Base-by-base conservation (phyloP, 1,140 invertebrate genomes). In the Drosophila ironensis region DNA sequence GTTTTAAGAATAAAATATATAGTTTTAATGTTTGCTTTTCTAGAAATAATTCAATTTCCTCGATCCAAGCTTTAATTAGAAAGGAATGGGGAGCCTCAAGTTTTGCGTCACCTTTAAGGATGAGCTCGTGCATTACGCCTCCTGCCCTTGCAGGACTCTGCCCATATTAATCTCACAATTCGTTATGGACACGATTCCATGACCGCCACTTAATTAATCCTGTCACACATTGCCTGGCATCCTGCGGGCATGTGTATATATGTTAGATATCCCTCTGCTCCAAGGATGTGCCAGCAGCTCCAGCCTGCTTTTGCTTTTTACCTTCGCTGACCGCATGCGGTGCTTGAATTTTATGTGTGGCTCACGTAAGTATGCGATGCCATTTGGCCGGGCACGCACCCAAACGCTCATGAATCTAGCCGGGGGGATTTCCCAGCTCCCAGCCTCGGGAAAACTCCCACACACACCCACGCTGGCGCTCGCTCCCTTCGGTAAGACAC, bases 261-360 rank as follows among this genome's bases (percentile, higher is more conserved):
- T n/a, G n/a, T n/a, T n/a, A n/a, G n/a, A n/a, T n/a, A n/a, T n/a
- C n/a, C n/a, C n/a, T n/a, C n/a, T n/a, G n/a, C n/a, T n/a, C n/a
- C n/a, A n/a, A n/a, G n/a, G n/a, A n/a, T n/a, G n/a, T n/a, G n/a
- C n/a, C n/a, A n/a, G n/a, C n/a, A n/a, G n/a, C n/a, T n/a, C n/a
- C 12, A 2, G 5, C 5, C n/a, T 1, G 11, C 30, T 12, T 22
- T 8, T 24, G 14, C 16, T 35, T 44, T 46, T 42, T 47, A 63
- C 40, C 50, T 72, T 30, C 48, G 33, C 57, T 66, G 73, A 78
- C 70, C 74, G 74, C 75, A 78, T 63, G 56, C 57, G 60, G 60
- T 63, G 60, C 48, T 74, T 69, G 75, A 72, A 54, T 70, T 80
- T 78, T 54, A 80, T 63, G 60, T 78, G 75, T 69, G 70, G 75